These are phyloP conservation scores for Phylloscopus whistleri DNA, from an alignment of 2,113 vertebrate genomes.

Conservation along the genomic window DNA sequence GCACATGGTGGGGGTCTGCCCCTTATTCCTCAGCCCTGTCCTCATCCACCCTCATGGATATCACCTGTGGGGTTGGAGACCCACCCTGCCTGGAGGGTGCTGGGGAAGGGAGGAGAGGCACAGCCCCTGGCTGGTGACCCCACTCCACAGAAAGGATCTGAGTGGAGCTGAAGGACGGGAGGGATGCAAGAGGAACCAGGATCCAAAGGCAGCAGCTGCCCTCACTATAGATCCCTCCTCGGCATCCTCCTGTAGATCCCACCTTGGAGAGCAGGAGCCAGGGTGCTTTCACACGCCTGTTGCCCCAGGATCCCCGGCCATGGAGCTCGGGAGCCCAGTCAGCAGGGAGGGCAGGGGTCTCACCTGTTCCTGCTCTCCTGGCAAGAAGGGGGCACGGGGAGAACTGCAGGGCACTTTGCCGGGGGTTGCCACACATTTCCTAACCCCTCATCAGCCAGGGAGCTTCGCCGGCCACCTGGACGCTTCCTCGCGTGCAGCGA, in stretches of 20 bases:
- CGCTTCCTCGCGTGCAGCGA: neutral
- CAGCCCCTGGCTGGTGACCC: neutral
- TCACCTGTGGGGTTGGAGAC: neutral
- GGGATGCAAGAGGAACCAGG: neutral
- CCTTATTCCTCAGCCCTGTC: neutral
- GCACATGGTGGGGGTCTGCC: fast-evolving
- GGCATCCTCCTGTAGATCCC: neutral
- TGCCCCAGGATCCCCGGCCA: fast-evolving
- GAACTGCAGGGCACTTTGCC: neutral
- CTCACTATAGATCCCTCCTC: neutral
- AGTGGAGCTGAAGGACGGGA: fast-evolving
- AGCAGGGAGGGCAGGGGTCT: fast-evolving
- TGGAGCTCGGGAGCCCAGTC: neutral
- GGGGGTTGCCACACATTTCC: neutral
- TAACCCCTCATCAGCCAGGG: neutral
- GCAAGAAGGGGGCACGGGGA: neutral
- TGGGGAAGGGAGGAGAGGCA: neutral
- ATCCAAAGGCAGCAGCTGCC: neutral
- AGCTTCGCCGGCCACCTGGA: conserved; percentile 24
- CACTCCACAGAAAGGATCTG: fast-evolving
- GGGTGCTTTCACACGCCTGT: neutral
- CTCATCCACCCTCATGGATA: neutral
- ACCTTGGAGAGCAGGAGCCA: neutral
- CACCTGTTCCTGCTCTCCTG: neutral
- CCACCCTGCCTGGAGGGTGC: fast-evolving